Percentiles rank a stretch among this genome's conserved stretches.
Evolutionary conservation across 2,113 vertebrate genomes (phyloP).

Genomic region (Clinocottus analis): DNA sequence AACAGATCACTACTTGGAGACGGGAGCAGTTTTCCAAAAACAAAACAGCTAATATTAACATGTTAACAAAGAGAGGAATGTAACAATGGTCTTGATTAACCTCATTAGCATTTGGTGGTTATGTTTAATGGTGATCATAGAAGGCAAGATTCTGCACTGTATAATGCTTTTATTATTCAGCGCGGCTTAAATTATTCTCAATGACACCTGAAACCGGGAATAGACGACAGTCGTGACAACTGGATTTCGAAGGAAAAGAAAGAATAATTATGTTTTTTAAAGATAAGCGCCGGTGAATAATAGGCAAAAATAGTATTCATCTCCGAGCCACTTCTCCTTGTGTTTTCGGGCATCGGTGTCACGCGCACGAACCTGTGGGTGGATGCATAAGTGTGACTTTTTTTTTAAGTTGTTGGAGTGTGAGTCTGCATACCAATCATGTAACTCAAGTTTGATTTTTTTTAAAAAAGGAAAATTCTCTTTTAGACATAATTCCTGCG

Average conservation of each 20-base stretch:
- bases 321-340: neutral
- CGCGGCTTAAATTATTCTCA: slow-evolving; percentile 26
- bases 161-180: slow-evolving; percentile 22
- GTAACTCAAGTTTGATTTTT: slow-evolving; percentile 13
- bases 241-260: slow-evolving; percentile 15
- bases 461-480: neutral
- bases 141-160: slow-evolving; percentile 9
- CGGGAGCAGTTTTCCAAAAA: slow-evolving; percentile 31
- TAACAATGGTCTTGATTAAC: slow-evolving; percentile 23
- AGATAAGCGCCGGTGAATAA: neutral
- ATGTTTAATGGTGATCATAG: slow-evolving; percentile 20
- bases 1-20: slow-evolving; percentile 33
- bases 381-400: neutral
- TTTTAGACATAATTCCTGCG: slow-evolving; percentile 8
- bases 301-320: slow-evolving; percentile 11
- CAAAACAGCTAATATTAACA: neutral
- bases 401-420: neutral
- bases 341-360: slow-evolving; percentile 7
- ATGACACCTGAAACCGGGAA: slow-evolving; percentile 23
- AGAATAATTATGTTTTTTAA: slow-evolving; percentile 29
- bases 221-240: slow-evolving; percentile 42
- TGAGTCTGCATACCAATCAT: neutral
- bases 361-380: neutral
- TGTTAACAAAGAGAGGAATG: neutral
- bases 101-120: slow-evolving; percentile 1